Evolutionary conservation across 2,888 invertebrate genomes (phyloP).

Genomic region (Eugnorisma glareosa): DNA sequence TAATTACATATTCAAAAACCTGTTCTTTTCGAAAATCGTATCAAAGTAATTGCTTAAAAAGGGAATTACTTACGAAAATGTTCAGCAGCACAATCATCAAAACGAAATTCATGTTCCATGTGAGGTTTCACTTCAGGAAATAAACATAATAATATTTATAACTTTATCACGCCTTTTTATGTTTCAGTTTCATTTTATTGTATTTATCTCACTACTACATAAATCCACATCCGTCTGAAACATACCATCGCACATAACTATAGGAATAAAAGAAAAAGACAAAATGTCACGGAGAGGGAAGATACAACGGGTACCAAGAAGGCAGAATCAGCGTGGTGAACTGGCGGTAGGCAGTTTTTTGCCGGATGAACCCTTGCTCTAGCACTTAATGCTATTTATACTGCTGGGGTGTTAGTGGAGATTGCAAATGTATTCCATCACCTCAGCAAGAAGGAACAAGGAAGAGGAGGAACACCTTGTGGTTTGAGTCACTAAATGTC

Average conservation of each 20-base stretch:
- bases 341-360: neutral
- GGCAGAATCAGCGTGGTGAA: neutral
- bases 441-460: neutral
- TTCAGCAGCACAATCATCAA: conserved; percentile 12
- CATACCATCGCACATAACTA: neutral
- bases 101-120: conserved; percentile 40
- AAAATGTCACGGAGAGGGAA: neutral
- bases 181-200: conserved; percentile 32
- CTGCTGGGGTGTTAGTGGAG: neutral
- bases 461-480: neutral
- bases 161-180: conserved; percentile 27
- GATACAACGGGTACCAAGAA: neutral
- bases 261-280: neutral
- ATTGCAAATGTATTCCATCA: neutral
- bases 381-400: neutral
- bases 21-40: neutral
- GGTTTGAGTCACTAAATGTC: neutral
- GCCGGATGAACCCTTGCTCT: neutral
- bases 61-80: conserved; percentile 39
- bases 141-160: conserved; percentile 8
- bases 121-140: conserved; percentile 10
- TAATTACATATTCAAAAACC: neutral
- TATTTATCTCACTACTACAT: neutral
- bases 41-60: neutral
- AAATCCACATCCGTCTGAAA: neutral